Evolutionary conservation across 2,113 vertebrate species (phyloP), one percentile per base, ranked within the genome.

Genomic region (Sylvietta virens): DNA sequence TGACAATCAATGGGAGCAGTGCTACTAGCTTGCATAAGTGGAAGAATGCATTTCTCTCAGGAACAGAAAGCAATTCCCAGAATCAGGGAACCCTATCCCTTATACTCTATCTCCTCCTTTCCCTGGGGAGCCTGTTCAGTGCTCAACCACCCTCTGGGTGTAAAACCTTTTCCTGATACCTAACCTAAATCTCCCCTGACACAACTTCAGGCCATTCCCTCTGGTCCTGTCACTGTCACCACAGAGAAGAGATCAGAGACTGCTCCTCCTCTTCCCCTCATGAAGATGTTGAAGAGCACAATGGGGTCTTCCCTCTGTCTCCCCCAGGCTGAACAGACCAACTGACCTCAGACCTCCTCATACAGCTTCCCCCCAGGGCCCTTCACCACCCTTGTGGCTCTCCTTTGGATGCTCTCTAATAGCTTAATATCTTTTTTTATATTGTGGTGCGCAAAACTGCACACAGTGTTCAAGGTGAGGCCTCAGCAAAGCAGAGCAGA

Each of bases 321-420:
- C 8, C 33, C 56, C 16, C 61, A 67, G 24, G 16, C 13, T 74
- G 33, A 74, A 82, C 30, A 61, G 11, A 45, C 2, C 33, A 53
- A 74, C 39, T 30, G 60, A 39, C 16, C 21, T 47, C 30, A 60
- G 30, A 17, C 4, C 4, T 67, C 14, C 11, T 47, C 54, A n/a
- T 9, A 45, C 0, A 0, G 9, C 11, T 67, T 47, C 21, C 16
- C 21, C 39, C 50, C 17, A 37, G 11, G 27, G 13, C 18, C 8
- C 23, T 13, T 82, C 45, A 31, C 47, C 62, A 27, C 40, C 30
- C 31, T 35, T 1, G 1, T 19, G 15, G 30, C 26, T 37, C 14
- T 54, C 8, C 17, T 67, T 47, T 76, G 53, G 30, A 15, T 3
- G 3, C 9, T 45, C 39, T 39, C 45, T 21, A 53, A 53, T 3